Conservation (phyloP, 2,797 vertebrate genomes). For the Iguana delicatissima region DNA sequence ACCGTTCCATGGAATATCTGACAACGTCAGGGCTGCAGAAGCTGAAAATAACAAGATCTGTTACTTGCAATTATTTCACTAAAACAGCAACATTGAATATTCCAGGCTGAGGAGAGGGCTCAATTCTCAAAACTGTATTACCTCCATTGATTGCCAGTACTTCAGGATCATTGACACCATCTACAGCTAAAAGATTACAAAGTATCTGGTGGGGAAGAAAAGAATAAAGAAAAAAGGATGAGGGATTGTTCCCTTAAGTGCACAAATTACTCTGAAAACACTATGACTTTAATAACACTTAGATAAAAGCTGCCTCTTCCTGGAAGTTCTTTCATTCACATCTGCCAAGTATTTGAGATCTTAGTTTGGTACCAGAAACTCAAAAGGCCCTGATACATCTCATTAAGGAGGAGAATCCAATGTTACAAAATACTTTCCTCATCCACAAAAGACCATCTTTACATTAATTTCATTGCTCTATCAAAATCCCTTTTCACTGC, state of each 20-base stretch:
- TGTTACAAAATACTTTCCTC: neutral
- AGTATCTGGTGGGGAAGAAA: conserved; percentile 81
- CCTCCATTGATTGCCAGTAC: conserved; percentile 97
- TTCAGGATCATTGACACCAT: conserved; percentile 95
- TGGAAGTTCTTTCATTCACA: neutral
- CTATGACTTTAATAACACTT: neutral
- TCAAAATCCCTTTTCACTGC: neutral
- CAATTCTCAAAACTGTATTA: conserved; percentile 65
- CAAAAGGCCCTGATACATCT: too few species aligned
- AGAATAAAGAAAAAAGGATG: conserved; percentile 53
- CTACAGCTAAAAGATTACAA: conserved; percentile 97
- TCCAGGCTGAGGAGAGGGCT: neutral
- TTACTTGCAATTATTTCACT: conserved; percentile 25
- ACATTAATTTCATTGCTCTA: neutral
- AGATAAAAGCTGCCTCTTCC: neutral
- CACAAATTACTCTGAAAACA: neutral
- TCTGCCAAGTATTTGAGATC: neutral
- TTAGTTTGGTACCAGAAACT: too few species aligned
- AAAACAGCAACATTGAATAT: conserved; percentile 11
- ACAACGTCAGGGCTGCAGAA: conserved; percentile 93
- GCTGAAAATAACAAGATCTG: conserved; percentile 78
- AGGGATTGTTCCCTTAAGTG: neutral
- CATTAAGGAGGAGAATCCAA: too few species aligned
- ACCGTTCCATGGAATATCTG: conserved; percentile 98
- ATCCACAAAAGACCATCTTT: neutral